Evolutionary conservation across 2,797 vertebrate genomes (phyloP), one percentile per base, ranked within the genome.

Genomic region (Aratinga solstitialis): DNA sequence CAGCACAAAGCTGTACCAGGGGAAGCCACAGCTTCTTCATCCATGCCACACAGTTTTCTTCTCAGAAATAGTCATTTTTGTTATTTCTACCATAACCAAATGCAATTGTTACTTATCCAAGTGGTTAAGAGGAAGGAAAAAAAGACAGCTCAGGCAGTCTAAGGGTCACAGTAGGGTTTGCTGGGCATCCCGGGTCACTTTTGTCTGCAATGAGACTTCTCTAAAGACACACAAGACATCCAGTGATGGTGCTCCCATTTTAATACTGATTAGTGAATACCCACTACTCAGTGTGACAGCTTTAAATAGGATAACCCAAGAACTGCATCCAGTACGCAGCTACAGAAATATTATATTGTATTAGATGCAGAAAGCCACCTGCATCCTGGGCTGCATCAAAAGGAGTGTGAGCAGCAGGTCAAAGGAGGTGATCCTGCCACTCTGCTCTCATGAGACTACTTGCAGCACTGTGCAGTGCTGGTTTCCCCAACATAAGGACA

Each of bases 21-120:
- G 69, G 68, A 93, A 95, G 79, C 73, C 85, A 40, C 72, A 80
- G 76, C 43, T 77, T 15, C 79, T 91, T 90, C 65, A 48, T 10
- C 88, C 53, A n/a, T 36, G 47, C 27, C 90, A 91, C 45, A 18
- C 4, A 19, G 56, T 90, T 48, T 90, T 84, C 66, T 72, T 63
- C 12, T 22, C n/a, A 71, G n/a, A 93, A 83, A 71, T 20, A 36
- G 12, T 59, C 59, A 14, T 67, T 93, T 89, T 34, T 54, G 36
- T 30, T 11, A 71, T 76, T 94, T 83, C 56, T 88, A 43, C 43
- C 51, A 53, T 12, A 53, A 62, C 61, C 65, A 85, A 95, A n/a
- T 59, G 7, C 20, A 91, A 66, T 3, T 47, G 59, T 67, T 32
- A 5, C 34, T 89, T 69, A 18, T 63, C 17, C 75, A 42, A 67